Evolutionary conservation across 2,888 invertebrate genomes (phyloP).

Genomic region (Tigriopus californicus): DNA sequence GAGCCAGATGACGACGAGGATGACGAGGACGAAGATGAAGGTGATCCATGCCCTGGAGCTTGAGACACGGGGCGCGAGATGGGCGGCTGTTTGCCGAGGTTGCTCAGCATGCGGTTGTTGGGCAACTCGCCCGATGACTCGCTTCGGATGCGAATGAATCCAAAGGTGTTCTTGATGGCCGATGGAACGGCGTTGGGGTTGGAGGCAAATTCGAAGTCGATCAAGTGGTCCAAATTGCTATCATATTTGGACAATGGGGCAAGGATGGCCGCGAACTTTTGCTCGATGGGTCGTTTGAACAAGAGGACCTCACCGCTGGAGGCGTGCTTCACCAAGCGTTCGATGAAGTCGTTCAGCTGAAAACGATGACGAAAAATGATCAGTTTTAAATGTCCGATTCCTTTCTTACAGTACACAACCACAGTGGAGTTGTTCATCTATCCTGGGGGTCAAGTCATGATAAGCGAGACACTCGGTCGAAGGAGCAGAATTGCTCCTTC

Average conservation of each 20-base stretch:
- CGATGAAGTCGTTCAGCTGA: constrained; percentile 80
- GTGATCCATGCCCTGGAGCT: too few relatives aligned
- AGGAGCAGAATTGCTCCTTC: too few relatives aligned
- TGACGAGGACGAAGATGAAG: constrained; percentile 8
- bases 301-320: constrained; percentile 72
- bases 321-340: constrained; percentile 71
- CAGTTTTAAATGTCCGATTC: background rate
- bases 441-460: too few relatives aligned
- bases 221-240: constrained; percentile 47
- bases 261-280: constrained; percentile 63
- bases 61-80: constrained; percentile 65
- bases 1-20: background rate
- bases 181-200: constrained; percentile 94
- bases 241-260: constrained; percentile 53
- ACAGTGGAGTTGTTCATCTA: background rate
- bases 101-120: constrained; percentile 18
- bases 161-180: constrained; percentile 84
- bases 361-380: constrained; percentile 20
- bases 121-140: constrained; percentile 39
- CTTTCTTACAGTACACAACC: background rate
- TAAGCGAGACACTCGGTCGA: too few relatives aligned
- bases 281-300: constrained; percentile 80
- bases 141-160: constrained; percentile 64
- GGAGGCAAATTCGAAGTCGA: constrained; percentile 86
- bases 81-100: constrained; percentile 57